Conservation (phyloP, 2,797 vertebrate genomes). For the Muscicapa comitata region DNA sequence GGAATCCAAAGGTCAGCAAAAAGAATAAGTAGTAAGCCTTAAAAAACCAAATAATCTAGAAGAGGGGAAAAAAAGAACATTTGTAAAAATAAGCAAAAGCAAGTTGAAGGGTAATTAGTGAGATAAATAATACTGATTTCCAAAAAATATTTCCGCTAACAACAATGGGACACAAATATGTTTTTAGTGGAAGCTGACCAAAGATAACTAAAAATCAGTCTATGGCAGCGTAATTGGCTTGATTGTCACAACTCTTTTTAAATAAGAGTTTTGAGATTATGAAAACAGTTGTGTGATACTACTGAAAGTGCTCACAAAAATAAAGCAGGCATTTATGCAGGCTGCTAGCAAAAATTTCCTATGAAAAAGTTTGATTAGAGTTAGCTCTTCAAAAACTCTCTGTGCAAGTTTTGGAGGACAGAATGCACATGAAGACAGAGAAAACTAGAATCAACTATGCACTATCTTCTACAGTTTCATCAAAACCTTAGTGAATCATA, state of each 20-base stretch:
- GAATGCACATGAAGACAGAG: not conserved
- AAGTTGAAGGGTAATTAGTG: slow-evolving; percentile 42
- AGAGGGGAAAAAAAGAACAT: not conserved
- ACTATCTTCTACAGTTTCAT: not conserved
- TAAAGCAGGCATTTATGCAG: not conserved
- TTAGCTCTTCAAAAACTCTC: not conserved
- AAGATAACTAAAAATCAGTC: slow-evolving; percentile 36
- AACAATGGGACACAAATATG: not conserved
- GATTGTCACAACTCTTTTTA: slow-evolving; percentile 25
- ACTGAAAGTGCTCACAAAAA: not conserved
- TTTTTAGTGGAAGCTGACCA: slow-evolving; percentile 36
- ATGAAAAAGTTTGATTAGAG: not conserved
- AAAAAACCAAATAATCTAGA: not conserved
- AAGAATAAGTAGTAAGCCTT: slow-evolving; percentile 39
- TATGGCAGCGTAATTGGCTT: slow-evolving; percentile 7
- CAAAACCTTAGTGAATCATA: not conserved
- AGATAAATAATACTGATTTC: slow-evolving; percentile 26
- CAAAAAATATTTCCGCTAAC: not conserved
- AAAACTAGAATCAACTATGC: not conserved
- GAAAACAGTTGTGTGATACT: not conserved
- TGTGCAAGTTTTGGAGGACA: not conserved
- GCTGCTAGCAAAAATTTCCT: not conserved
- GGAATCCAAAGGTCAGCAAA: not conserved
- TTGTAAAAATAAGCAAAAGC: slow-evolving; percentile 45
- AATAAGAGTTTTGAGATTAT: not conserved